Base-by-base conservation (phyloP, 1,140 invertebrate genomes). In the Drosophila albomicans region DNA sequence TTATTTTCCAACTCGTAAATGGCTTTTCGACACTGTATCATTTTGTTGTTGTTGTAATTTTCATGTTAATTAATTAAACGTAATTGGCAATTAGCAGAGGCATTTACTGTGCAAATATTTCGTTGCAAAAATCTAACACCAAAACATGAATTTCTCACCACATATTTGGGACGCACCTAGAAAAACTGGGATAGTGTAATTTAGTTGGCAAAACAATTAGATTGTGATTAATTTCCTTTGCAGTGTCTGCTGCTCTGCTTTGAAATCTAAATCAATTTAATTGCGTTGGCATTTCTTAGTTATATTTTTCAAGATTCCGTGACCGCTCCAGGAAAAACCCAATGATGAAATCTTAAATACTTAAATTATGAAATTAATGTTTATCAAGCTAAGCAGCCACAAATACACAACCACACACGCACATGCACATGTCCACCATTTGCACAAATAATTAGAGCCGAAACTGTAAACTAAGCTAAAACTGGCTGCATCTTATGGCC, bases 341-440 rank as follows among this genome's bases (percentile, higher is more conserved):
- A 13, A 25, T 64, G 65, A 61, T 58, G 80, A 78, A 88, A 88
- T 78, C 57, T 63, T 72, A 84, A 88, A 75, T 80, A 80, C 30
- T 49, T 74, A 48, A 75, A 73, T 89, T 89, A 84, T 88, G 74
- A 88, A 88, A 84, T 84, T 88, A 81, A 88, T 82, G 79, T 71
- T 51, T 49, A 62, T 13, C 70, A 20, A 49, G 61, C 69, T 32
- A 13, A 63, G 57, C 32, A 43, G 15, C 30, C 48, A 54, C 13
- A 32, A 32, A 20, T 20, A 20, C 0, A 20, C 20, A 20, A 20
- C 20, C 20, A 35, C 57, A 49, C 4, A 46, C 65, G 70, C 49
- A 30, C 49, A 78, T 30, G 30, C 67, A 65, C 16, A 68, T 49
- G 30, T 46, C 49, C 56, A 72, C 75, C 15, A 43, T 46, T 16